Evolutionary conservation across 2,113 vertebrate species (phyloP).

Genomic region (Spermophilus dauricus): DNA sequence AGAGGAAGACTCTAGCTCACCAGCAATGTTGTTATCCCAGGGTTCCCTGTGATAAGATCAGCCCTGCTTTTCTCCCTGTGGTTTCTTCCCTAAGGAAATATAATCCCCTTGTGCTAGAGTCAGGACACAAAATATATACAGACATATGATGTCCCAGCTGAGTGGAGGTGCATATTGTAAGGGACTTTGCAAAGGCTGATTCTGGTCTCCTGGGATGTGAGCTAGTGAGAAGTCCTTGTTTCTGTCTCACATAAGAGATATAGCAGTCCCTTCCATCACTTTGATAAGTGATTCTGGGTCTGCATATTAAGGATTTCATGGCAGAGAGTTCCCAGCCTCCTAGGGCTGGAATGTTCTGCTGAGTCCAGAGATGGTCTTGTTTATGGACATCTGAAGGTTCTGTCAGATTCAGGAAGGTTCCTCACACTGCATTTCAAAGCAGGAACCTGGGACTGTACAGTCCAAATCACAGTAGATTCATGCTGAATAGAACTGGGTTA

Average conservation of each 20-base stretch:
- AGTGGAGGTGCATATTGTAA: rapidly evolving
- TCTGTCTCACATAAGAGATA: neutral
- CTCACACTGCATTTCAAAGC: neutral
- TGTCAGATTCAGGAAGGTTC: neutral
- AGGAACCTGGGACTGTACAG: rapidly evolving
- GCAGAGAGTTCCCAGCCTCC: neutral
- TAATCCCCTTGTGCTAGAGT: neutral
- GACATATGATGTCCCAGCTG: neutral
- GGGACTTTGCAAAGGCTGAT: neutral
- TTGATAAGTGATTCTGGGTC: neutral
- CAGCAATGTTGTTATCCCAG: rapidly evolving
- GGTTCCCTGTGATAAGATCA: rapidly evolving
- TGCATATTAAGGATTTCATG: neutral
- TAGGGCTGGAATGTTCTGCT: neutral
- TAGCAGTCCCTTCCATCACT: neutral
- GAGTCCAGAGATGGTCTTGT: neutral
- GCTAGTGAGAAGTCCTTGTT: neutral
- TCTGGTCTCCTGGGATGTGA: neutral
- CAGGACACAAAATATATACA: neutral
- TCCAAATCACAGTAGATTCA: neutral
- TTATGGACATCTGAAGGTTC: neutral
- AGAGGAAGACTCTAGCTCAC: neutral
- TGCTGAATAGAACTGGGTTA: neutral
- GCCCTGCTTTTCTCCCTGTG: neutral
- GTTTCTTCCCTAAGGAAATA: neutral